These are phyloP conservation scores for Xanthostigma xanthostigma DNA, from an alignment of 2,888 invertebrate genomes.

Conservation along the genomic window DNA sequence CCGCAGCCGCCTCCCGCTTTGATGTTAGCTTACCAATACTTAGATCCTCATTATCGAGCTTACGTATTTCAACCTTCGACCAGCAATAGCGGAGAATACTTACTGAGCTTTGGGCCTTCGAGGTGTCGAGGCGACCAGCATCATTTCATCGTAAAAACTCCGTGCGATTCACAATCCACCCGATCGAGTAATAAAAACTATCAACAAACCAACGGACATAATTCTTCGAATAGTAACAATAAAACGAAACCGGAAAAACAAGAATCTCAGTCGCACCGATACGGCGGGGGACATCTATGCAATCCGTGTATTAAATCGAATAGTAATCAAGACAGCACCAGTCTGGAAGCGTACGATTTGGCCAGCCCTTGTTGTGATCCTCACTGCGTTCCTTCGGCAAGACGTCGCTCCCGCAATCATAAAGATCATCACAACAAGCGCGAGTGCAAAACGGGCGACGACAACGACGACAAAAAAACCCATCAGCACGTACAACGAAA, in stretches of 20 bases:
- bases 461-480: not conserved
- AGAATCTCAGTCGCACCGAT: conserved; percentile 20
- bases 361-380: conserved; percentile 80
- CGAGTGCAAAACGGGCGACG: conserved; percentile 5
- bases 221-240: conserved; percentile 16
- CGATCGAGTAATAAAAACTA: conserved; percentile 23
- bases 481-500: conserved; percentile 10
- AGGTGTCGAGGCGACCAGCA: conserved; percentile 50
- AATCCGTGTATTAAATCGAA: conserved; percentile 54
- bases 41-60: conserved; percentile 53
- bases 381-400: conserved; percentile 59
- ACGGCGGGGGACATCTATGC: conserved; percentile 41
- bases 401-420: conserved; percentile 33
- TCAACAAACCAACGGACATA: conserved; percentile 26
- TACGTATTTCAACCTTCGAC: conserved; percentile 53
- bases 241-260: conserved; percentile 20
- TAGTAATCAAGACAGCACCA: conserved; percentile 52
- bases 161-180: conserved; percentile 30
- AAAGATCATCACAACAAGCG: conserved; percentile 35
- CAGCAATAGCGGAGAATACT: conserved; percentile 52
- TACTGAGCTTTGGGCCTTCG: conserved; percentile 54
- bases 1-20: conserved; percentile 21
- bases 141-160: conserved; percentile 49
- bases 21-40: conserved; percentile 36
- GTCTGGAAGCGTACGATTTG: conserved; percentile 71